phyloP scores from a whole-genome alignment of 2,888 invertebrate species.

The Tipula unca region DNA sequence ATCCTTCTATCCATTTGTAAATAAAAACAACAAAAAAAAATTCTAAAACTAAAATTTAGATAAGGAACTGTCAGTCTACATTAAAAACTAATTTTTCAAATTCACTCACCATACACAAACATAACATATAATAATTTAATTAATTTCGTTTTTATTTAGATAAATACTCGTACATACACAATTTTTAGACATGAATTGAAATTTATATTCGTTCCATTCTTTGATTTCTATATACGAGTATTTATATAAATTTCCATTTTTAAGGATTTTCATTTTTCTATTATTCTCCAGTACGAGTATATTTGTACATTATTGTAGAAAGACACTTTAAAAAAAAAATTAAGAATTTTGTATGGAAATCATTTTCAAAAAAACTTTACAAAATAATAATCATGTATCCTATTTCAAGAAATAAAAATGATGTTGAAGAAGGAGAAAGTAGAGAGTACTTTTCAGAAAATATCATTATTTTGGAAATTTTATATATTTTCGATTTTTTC shows the following conservation, averaged over 20 bases:
- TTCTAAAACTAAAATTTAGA: background rate
- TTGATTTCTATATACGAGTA: background rate
- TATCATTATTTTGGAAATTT: background rate
- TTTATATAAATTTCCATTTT: background rate
- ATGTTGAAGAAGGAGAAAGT: background rate
- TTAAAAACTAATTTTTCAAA: background rate
- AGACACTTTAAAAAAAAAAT: background rate
- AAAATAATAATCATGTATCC: background rate
- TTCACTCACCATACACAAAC: background rate
- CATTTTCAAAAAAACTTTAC: background rate
- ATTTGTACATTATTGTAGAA: background rate
- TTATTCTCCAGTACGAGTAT: background rate
- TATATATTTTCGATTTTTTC: background rate
- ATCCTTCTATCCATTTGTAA: background rate
- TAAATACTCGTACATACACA: no score
- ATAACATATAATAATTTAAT: background rate
- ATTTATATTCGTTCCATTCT: background rate
- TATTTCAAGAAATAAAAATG: background rate
- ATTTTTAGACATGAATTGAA: background rate
- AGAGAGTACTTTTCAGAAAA: background rate
- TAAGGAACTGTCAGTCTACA: background rate
- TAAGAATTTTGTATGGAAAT: background rate
- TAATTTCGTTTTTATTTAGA: background rate
- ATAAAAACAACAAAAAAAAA: background rate
- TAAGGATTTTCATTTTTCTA: background rate